Evolutionary conservation across 92 coral and sea anemone species (phyloP).

Genomic region (Montipora capitata): DNA sequence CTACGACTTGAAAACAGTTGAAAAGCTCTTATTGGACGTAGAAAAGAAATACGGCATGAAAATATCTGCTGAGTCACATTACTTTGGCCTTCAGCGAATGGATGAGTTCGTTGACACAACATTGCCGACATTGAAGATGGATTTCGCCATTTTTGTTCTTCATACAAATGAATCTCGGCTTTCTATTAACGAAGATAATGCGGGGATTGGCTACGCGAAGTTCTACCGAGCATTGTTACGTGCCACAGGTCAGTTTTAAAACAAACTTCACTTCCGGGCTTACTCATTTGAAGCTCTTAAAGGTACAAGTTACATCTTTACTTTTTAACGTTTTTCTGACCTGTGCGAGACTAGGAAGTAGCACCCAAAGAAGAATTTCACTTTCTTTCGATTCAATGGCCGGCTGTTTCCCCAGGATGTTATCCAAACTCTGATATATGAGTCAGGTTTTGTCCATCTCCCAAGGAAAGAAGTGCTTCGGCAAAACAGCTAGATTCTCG

Average conservation of each 20-base stretch:
- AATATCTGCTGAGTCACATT: conserved; percentile 30
- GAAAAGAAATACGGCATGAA: conserved; percentile 17
- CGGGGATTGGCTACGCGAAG: conserved; percentile 75
- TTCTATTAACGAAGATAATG: conserved; percentile 70
- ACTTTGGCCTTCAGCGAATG: conserved; percentile 76
- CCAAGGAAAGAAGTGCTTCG: too few relatives aligned
- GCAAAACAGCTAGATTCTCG: too few relatives aligned
- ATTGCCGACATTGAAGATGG: conserved; percentile 30
- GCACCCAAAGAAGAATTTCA: too few relatives aligned
- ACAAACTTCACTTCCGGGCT: not conserved
- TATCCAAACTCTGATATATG: too few relatives aligned
- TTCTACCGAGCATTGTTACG: conserved; percentile 56
- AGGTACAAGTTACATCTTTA: not conserved
- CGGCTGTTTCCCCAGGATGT: too few relatives aligned
- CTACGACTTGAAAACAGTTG: conserved; percentile 65
- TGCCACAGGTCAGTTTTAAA: conserved; percentile 40
- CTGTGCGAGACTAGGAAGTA: not conserved
- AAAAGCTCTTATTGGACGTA: conserved; percentile 58
- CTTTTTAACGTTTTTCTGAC: not conserved
- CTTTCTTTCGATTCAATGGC: too few relatives aligned
- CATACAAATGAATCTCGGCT: conserved; percentile 79
- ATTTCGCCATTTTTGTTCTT: conserved; percentile 73
- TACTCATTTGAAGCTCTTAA: too few relatives aligned
- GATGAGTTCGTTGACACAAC: conserved; percentile 29
- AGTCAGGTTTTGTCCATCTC: too few relatives aligned